Evolutionary conservation across 2,797 vertebrate genomes (phyloP).

Genomic region (Allobates femoralis): DNA sequence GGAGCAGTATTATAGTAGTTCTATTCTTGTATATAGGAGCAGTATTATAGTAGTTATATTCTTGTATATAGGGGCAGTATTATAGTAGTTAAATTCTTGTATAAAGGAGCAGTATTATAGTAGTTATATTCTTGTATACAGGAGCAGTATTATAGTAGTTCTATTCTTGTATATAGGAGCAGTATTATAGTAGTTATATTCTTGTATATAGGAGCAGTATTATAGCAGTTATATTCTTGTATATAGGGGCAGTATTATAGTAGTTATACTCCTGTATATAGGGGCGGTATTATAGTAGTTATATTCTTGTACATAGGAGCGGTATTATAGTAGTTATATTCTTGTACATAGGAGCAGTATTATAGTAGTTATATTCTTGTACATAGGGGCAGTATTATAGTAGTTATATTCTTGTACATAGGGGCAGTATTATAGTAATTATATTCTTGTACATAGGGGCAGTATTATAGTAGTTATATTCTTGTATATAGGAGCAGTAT

Average conservation of each 20-base stretch:
- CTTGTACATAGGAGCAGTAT: background rate
- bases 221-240: too few relatives aligned
- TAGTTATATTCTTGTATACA: too few relatives aligned
- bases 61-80: background rate
- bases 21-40: background rate
- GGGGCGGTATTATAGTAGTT: background rate
- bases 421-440: too few relatives aligned
- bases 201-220: background rate
- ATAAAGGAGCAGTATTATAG: background rate
- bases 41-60: slow-evolving; percentile 4
- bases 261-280: too few relatives aligned
- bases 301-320: background rate
- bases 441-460: too few relatives aligned
- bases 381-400: too few relatives aligned
- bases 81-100: slow-evolving; percentile 6
- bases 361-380: background rate
- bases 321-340: slow-evolving; percentile 1
- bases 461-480: background rate
- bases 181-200: slow-evolving; percentile 10
- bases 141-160: too few relatives aligned
- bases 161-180: background rate
- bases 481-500: slow-evolving; percentile 3
- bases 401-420: too few relatives aligned
- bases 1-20: background rate
- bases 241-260: too few relatives aligned